Evolutionary conservation across 2,113 vertebrate species (phyloP).

Genomic region (Macrotus californicus): DNA sequence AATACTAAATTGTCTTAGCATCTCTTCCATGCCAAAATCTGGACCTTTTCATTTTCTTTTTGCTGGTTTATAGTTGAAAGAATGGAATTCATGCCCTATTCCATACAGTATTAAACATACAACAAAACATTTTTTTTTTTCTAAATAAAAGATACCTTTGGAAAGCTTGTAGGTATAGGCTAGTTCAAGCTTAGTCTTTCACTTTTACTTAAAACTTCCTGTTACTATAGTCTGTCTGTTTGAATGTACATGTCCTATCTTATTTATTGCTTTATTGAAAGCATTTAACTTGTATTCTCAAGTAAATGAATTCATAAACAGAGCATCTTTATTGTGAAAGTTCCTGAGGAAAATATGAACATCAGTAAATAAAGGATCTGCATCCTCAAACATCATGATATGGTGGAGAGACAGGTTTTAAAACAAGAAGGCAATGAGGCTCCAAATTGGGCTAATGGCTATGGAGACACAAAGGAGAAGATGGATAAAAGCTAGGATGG

Average conservation of each 20-base stretch:
- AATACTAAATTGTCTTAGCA: slow-evolving; percentile 54
- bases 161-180: not conserved
- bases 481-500: not conserved
- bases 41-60: slow-evolving; percentile 63
- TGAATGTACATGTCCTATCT: not conserved
- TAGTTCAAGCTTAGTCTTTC: not conserved
- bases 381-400: not conserved
- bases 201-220: not conserved
- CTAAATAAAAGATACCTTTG: slow-evolving; percentile 37
- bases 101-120: slow-evolving; percentile 2
- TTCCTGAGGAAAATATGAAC: not conserved
- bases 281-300: not conserved
- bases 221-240: not conserved
- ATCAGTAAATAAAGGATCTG: not conserved
- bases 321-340: not conserved
- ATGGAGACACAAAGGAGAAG: not conserved
- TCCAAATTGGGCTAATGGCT: not conserved
- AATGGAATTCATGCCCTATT: slow-evolving; percentile 14
- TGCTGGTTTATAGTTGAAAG: slow-evolving; percentile 50
- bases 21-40: slow-evolving; percentile 65
- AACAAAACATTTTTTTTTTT: slow-evolving; percentile 47
- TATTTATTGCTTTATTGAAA: not conserved
- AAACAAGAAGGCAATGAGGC: not conserved
- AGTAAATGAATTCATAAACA: not conserved
- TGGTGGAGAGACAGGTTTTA: not conserved